phyloP scores from a whole-genome alignment of 2,888 invertebrate species.

The Ferdinandea cuprea region DNA sequence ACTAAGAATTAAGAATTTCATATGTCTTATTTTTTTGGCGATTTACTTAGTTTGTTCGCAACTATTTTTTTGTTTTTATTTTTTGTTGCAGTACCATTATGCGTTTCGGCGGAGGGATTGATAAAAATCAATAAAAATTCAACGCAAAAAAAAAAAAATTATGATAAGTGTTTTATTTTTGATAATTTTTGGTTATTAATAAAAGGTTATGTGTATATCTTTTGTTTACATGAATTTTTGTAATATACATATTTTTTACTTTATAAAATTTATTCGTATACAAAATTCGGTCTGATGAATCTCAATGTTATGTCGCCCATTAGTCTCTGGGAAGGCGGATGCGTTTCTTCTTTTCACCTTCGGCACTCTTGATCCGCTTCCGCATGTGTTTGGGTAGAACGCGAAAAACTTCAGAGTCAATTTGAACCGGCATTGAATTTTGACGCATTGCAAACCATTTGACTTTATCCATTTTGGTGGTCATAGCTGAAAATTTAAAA shows the following conservation, averaged over 20 bases:
- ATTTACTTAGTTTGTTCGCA: conserved; percentile 22
- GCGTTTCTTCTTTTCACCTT: conserved; percentile 74
- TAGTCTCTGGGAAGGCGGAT: conserved; percentile 70
- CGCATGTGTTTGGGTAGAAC: conserved; percentile 81
- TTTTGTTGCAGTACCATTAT: background rate
- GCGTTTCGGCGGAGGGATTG: no score
- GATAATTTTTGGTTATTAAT: conserved; percentile 17
- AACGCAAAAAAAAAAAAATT: background rate
- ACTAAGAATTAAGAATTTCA: conserved; percentile 2
- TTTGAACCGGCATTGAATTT: conserved; percentile 83
- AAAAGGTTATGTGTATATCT: conserved; percentile 4
- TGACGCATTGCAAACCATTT: conserved; percentile 80
- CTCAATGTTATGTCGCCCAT: conserved; percentile 63
- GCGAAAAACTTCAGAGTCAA: conserved; percentile 81
- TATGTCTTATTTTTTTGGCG: conserved; percentile 10
- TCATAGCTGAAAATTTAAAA: conserved; percentile 35
- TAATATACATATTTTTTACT: conserved; percentile 33
- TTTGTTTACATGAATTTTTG: conserved; percentile 27
- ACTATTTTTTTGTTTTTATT: background rate
- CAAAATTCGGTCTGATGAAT: conserved; percentile 48
- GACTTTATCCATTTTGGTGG: conserved; percentile 73
- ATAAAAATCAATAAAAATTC: conserved; percentile 31
- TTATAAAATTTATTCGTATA: conserved; percentile 10
- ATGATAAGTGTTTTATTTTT: background rate
- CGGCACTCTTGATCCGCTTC: conserved; percentile 81